These are phyloP conservation scores for Tapirus terrestris DNA, from an alignment of 2,113 vertebrate genomes.

Conservation along the genomic window DNA sequence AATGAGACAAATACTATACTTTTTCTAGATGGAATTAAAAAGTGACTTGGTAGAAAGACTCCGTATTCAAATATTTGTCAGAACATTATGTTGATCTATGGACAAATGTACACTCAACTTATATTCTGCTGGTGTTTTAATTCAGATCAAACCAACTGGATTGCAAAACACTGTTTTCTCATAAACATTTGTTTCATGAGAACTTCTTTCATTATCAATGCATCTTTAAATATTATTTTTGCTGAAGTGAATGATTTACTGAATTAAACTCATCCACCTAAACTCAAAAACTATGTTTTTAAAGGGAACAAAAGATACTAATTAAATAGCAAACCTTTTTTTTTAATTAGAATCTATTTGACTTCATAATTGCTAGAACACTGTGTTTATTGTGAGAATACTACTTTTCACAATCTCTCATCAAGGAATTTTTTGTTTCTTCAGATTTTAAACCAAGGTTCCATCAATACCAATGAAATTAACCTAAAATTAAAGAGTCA, in stretches of 20 bases:
- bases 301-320: neutral
- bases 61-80: neutral
- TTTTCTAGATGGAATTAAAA: neutral
- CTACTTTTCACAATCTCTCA: neutral
- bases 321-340: neutral
- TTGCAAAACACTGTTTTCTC: neutral
- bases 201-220: neutral
- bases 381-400: neutral
- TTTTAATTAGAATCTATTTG: neutral
- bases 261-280: neutral
- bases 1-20: neutral
- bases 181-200: neutral
- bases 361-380: neutral
- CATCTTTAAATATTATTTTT: conserved; percentile 4
- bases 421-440: neutral
- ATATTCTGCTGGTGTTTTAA: neutral
- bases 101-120: neutral
- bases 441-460: neutral
- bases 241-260: neutral
- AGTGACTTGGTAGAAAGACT: neutral
- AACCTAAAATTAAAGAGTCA: neutral
- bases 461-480: neutral
- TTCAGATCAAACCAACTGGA: neutral
- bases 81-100: neutral
- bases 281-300: neutral